Base-by-base conservation (phyloP, 2,888 invertebrate species). In the Helleia helle region DNA sequence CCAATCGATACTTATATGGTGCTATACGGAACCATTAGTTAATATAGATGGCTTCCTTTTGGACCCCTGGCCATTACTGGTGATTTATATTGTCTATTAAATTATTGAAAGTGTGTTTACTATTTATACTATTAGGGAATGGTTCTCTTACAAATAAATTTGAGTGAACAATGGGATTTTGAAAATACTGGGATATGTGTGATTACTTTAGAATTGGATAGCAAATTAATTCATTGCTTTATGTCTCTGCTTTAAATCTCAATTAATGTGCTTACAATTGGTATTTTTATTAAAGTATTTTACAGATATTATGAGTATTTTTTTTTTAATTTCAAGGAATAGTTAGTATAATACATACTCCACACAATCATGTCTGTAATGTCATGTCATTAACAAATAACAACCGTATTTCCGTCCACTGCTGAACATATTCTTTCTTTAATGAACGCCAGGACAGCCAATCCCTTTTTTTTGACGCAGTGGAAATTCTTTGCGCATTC, bases 1-100 rank as follows among this genome's bases (percentile, higher is more conserved):
- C n/a, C n/a, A n/a, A 29, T 42, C 40, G 36, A 40, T 36, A 17
- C 44, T 45, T 37, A 42, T 39, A 44, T 38, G 24, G 46, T 22
- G 42, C 47, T 59, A 53, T 52, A 55, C 62, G 73, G 70, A 71
- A 71, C 66, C 72, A 75, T 76, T 75, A 72, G 58, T 71, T 72
- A 68, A 67, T 75, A 72, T 66, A 66, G 66, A 76, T 74, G 65
- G 72, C 66, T 75, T 74, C 75, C 76, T 63, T 59, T 59, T 57
- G 27, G 40, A 54, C 59, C 52, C 61, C 59, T 56, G 61, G 62
- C 64, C 69, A n/a, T n/a, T n/a, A 63, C 66, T 12, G 3, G 26
- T 40, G 17, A 40, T 30, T 38, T 26, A 42, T 26, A 3, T 3
- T 7, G 34, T 34, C 34, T 12, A 34, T 34, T 34, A 34, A 34